Base-by-base conservation (phyloP, 2,113 vertebrate genomes). In the Psilopogon haemacephalus region DNA sequence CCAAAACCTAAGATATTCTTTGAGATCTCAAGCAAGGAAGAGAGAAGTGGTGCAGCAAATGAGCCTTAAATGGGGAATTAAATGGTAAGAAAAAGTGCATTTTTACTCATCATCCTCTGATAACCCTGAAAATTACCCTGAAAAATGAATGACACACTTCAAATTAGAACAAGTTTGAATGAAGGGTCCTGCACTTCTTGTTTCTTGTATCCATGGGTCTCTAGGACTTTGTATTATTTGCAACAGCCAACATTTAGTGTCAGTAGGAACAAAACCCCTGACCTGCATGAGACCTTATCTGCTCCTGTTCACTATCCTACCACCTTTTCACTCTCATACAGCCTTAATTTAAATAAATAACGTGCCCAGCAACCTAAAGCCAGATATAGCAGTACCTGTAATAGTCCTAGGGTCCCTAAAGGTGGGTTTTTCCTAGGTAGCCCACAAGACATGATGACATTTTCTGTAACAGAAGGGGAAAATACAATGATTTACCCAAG, bases 121-220 rank as follows among this genome's bases (percentile, higher is more conserved):
- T 79, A 8, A 79, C 8, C 19, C n/a, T 65, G 33, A 72, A 81
- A 62, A 48, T 23, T 1, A 33, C 60, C 71, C 48, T 42, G 28
- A 6, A 7, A 46, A 84, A 3, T 19, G 7, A 52, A 3, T 48
- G 27, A 21, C 6, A 1, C 27, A 21, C 38, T 85, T 72, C 2
- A 72, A 60, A 50, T 52, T 2, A 15, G 2, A 48, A 4, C 5
- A 20, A 37, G 21, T 21, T 23, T 48, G 37, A 54, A 70, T 84
- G 20, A 85, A 3, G 4, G 48, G 4, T 27, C 23, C 46, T 84
- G 20, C 4, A 3, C 6, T 79, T 79, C 0, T 0, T 32, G 4
- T 76, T 58, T 86, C 50, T 24, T 26, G 3, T 8, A 10, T 13
- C 21, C 8, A 2, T 24, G 27, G 11, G 21, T 83, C 54, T 68